Evolutionary conservation across 2,888 invertebrate species (phyloP).

Genomic region (Ormia ochracea): DNA sequence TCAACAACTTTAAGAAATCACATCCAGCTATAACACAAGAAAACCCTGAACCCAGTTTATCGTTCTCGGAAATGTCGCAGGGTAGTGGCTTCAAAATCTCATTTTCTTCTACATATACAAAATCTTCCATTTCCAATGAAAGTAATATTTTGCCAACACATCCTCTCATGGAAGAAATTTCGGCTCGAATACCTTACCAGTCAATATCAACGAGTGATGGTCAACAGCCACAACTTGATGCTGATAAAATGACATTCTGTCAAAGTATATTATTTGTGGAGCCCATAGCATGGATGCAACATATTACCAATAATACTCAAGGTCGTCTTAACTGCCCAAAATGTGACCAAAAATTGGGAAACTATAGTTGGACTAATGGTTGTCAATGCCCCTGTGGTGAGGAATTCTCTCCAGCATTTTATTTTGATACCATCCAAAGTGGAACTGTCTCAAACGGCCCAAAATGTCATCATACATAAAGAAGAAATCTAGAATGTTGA

Average conservation of each 20-base stretch:
- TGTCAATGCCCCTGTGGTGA: slow-evolving; percentile 94
- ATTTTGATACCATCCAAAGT: slow-evolving; percentile 93
- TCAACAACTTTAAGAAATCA: slow-evolving; percentile 85
- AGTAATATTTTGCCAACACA: slow-evolving; percentile 46
- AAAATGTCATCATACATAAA: too few species aligned
- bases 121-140: slow-evolving; percentile 20
- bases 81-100: slow-evolving; percentile 87
- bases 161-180: slow-evolving; percentile 71
- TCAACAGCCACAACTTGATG: not conserved
- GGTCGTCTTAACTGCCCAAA: slow-evolving; percentile 93
- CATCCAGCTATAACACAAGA: slow-evolving; percentile 53
- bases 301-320: slow-evolving; percentile 82
- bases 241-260: slow-evolving; percentile 77
- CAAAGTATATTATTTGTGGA: slow-evolving; percentile 89
- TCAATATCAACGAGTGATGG: slow-evolving; percentile 64
- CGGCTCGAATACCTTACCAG: slow-evolving; percentile 70
- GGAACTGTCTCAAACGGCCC: slow-evolving; percentile 91
- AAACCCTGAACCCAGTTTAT: slow-evolving; percentile 88
- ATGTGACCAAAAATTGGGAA: slow-evolving; percentile 90
- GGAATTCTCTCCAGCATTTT: slow-evolving; percentile 93
- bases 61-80: slow-evolving; percentile 89
- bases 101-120: slow-evolving; percentile 84
- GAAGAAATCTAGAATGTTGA: too few species aligned
- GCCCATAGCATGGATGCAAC: slow-evolving; percentile 92
- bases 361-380: slow-evolving; percentile 93